Evolutionary conservation across 2,113 vertebrate species (phyloP), one percentile per base, ranked within the genome.

Genomic region (Microtus richardsoni): DNA sequence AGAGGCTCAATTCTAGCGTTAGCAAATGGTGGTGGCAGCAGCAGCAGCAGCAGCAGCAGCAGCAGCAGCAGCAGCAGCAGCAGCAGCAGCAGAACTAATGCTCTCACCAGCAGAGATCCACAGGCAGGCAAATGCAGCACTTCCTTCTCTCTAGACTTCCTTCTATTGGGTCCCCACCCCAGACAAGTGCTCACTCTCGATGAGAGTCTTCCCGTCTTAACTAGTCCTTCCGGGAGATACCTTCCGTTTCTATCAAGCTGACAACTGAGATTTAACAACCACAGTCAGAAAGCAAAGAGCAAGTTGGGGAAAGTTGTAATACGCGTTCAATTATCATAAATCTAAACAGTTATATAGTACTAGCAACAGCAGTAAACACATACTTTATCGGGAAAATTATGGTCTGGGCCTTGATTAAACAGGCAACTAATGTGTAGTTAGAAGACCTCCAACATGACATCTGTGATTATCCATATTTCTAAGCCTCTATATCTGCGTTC

Each of bases 361-460:
- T 49, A 92, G 52, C 2, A 68, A 16, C 68, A 36, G 28, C 16
- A 87, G 49, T 30, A 91, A 96, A 96, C 93, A 44, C 86, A 73
- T 39, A 93, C 30, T 87, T 93, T 11, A 52, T 68, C 41, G 95
- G 49, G 77, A 95, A 92, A 91, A 93, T 66, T 52, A 70, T n/a
- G 1, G 17, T 9, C 3, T 9, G 36, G 54, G 28, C 11, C 41
- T 70, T 80, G 30, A 74, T 91, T 83, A 60, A 17, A 71, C 5
- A 91, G 84, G 49, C 54, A 87, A 79, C 44, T 74, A 39, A 71
- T 47, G 0, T 36, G 16, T 47, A 13, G 77, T 91, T 66, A 83
- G 62, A 74, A 58, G 16, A 26, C 66, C 44, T 52, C 64, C 84
- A 70, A 33, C 39, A 75, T 60, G 49, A 82, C 47, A 71, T 44